Evolutionary conservation across 2,888 invertebrate species (phyloP), one percentile per base, ranked within the genome.

Genomic region (Lypha dubia): DNA sequence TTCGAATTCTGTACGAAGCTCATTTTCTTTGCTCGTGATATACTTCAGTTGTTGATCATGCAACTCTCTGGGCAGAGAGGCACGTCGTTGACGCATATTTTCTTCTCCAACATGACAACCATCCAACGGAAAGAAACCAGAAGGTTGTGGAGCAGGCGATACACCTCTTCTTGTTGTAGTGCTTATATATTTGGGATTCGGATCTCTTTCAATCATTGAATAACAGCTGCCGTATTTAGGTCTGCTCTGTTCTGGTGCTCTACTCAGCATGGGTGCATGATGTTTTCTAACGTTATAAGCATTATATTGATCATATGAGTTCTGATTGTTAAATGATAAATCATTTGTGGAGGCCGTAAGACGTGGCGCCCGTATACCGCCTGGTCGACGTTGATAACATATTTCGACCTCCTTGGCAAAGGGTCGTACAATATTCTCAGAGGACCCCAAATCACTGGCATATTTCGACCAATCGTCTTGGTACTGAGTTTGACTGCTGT

Each of bases 21-120:
- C 94, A 87, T 94, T 93, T 92, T 95, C 95, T 91, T 95, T 95
- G 90, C 93, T 93, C 41, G 94, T 91, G 41, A 95, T 94, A 87
- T 95, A 94, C 88, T 94, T 94, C 92, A 95, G 93, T 94, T 89
- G 92, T 68, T 90, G 89, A n/a, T 91, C 91, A 65, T 90, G 91
- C 35, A 95, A 90, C 88, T 95, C 95, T 88, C 94, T 94, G 0
- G 95, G 95, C 65, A 95, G 90, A 17, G 95, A 95, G 8, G 94
- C 93, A 68, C 93, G 89, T 9, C 90, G 82, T 65, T 88, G 87
- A 71, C 87, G 87, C 77, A 85, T 71, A 38, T 83, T 80, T 15
- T 80, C 80, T 11, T 83, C 85, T 58, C 49, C 63, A 0, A 84
- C 77, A 24, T 83, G 83, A 8, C 46, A 87, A 75, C 6, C 84